Evolutionary conservation across 2,113 vertebrate genomes (phyloP).

Genomic region (Danionella cerebrum): DNA sequence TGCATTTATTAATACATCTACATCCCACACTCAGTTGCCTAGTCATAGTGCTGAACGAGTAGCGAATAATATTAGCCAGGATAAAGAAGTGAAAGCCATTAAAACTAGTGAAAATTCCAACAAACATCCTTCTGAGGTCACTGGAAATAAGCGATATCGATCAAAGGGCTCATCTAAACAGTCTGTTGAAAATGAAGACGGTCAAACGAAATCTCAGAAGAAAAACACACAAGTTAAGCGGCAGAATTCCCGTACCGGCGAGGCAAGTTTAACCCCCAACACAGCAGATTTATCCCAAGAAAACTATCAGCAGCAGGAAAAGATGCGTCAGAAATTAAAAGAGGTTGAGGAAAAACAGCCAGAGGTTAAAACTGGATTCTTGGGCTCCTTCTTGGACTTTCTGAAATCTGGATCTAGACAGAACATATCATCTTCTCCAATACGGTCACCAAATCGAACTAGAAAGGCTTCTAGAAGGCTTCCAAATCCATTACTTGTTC

Average conservation of each 20-base stretch:
- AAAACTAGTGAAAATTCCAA: constrained; percentile 72
- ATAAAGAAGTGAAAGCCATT: constrained; percentile 50
- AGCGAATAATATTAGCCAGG: constrained; percentile 46
- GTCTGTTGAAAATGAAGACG: constrained; percentile 66
- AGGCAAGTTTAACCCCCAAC: constrained; percentile 67
- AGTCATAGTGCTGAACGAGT: constrained; percentile 54
- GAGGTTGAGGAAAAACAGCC: constrained; percentile 98
- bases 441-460: constrained; percentile 77
- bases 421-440: constrained; percentile 82
- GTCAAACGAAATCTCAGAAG: constrained; percentile 69
- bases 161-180: constrained; percentile 72
- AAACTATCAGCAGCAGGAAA: constrained; percentile 89
- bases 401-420: constrained; percentile 94
- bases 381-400: constrained; percentile 96
- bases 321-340: constrained; percentile 92
- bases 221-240: constrained; percentile 75
- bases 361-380: constrained; percentile 95
- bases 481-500: constrained; percentile 58
- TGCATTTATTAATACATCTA: constrained; percentile 64
- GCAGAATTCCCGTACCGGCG: constrained; percentile 76
- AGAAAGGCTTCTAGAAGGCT: constrained; percentile 73
- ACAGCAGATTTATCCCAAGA: constrained; percentile 75
- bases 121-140: constrained; percentile 65
- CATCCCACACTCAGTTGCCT: constrained; percentile 65
- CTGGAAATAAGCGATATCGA: constrained; percentile 77